Percentiles rank a stretch among this genome's conserved stretches.
Evolutionary conservation across 37 sponge, comb jelly and placozoan species (phyloP).

Genomic region (Halisarca cf. caerulea): DNA sequence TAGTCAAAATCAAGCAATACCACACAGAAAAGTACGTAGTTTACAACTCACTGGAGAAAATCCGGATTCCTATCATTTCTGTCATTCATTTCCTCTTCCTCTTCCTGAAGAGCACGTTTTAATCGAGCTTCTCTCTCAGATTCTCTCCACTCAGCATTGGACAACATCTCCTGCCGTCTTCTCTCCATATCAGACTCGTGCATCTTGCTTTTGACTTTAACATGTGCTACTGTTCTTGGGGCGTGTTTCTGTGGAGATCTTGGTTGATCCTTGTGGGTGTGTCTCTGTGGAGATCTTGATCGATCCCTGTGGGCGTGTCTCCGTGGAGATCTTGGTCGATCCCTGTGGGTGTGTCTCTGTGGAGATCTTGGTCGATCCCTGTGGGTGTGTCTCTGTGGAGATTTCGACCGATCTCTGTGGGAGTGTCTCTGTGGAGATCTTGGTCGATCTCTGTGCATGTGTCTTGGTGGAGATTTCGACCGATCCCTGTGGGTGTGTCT

Average conservation of each 20-base stretch:
- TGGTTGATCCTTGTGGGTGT: background rate
- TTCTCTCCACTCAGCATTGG: constrained; percentile 57
- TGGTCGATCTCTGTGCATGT: background rate
- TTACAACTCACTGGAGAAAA: constrained; percentile 21
- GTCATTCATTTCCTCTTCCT: background rate
- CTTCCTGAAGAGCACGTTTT: background rate
- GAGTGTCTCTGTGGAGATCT: background rate
- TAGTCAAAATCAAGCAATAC: background rate
- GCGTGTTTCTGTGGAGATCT: background rate
- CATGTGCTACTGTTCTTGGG: no score
- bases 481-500: background rate
- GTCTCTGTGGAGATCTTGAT: background rate
- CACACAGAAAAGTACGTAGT: background rate
- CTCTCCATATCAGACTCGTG: constrained; percentile 56
- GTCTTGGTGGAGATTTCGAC: background rate
- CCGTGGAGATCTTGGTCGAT: background rate
- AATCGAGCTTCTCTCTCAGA: constrained; percentile 69
- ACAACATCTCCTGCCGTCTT: constrained; percentile 77
- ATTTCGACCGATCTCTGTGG: background rate
- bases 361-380: background rate
- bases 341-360: background rate
- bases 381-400: background rate
- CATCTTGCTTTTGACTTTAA: constrained; percentile 12
- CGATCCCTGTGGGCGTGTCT: background rate
- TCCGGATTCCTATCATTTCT: background rate